Conservation (phyloP, 2,888 invertebrate genomes). For the Zele albiditarsus region DNA sequence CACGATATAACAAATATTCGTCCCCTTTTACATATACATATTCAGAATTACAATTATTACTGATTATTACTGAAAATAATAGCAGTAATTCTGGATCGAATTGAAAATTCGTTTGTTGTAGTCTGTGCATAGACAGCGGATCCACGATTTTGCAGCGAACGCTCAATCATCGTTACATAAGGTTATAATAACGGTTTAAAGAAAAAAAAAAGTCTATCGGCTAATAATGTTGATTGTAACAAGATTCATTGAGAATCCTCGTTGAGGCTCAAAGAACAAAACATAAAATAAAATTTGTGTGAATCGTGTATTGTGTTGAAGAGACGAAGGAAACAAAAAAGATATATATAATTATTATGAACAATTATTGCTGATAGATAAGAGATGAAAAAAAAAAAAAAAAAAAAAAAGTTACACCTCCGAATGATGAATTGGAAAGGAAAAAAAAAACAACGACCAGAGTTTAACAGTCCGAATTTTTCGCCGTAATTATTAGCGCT, state of each 20-base stretch:
- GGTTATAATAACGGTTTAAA: neutral
- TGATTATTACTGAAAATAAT: neutral
- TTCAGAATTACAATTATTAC: neutral
- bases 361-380: slow-evolving; percentile 8
- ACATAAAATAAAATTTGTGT: neutral
- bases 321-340: neutral
- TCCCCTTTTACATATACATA: neutral
- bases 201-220: slow-evolving; percentile 19
- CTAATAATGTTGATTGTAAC: slow-evolving; percentile 21
- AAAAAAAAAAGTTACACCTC: neutral
- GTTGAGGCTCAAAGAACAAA: slow-evolving; percentile 7
- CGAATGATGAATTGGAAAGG: neutral
- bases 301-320: neutral
- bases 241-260: slow-evolving; percentile 15
- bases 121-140: neutral
- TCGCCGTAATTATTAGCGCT: neutral
- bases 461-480: neutral
- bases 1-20: neutral
- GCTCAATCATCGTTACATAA: slow-evolving; percentile 41
- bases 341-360: neutral
- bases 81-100: neutral
- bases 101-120: neutral
- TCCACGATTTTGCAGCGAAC: slow-evolving; percentile 36
- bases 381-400: neutral
- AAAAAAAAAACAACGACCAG: slow-evolving; percentile 16